phyloP scores from a whole-genome alignment of 2,797 vertebrate genomes.

The Darevskia mixta region DNA sequence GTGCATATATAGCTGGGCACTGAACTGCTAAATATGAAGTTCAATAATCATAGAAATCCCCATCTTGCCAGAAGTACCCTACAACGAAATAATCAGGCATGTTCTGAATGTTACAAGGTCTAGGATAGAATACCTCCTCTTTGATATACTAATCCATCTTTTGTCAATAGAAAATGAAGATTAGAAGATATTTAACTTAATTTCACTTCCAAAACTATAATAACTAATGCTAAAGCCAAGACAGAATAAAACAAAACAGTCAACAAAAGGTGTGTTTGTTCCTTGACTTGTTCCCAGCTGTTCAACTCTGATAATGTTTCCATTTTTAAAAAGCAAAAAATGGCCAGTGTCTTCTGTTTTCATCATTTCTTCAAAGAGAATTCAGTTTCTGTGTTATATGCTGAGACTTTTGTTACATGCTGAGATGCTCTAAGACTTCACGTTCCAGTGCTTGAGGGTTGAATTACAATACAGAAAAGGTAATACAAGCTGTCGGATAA shows the following conservation, averaged over 20 bases:
- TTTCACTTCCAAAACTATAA: slow-evolving; percentile 35
- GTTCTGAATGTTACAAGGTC: not conserved
- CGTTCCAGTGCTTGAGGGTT: not conserved
- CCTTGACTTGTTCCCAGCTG: slow-evolving; percentile 16
- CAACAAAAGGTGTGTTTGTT: slow-evolving; percentile 39
- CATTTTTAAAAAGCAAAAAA: slow-evolving; percentile 24
- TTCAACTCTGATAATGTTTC: not conserved
- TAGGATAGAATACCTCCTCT: not conserved
- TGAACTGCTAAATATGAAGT: not conserved
- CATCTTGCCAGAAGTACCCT: not conserved
- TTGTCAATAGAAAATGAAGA: slow-evolving; percentile 61
- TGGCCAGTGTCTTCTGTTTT: not conserved
- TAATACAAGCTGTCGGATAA: slow-evolving; percentile 43
- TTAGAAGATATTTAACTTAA: slow-evolving; percentile 48
- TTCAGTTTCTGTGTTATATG: slow-evolving; percentile 21
- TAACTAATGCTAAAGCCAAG: slow-evolving; percentile 41
- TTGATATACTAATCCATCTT: slow-evolving; percentile 54
- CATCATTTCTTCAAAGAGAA: slow-evolving; percentile 28
- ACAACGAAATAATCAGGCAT: slow-evolving; percentile 10
- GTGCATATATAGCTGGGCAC: not conserved
- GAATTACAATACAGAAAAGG: slow-evolving; percentile 36
- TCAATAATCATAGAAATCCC: not conserved
- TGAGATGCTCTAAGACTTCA: slow-evolving; percentile 22
- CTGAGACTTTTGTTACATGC: not conserved
- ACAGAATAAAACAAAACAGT: slow-evolving; percentile 36